Evolutionary conservation across 2,797 vertebrate species (phyloP).

Genomic region (Bradypus variegatus): DNA sequence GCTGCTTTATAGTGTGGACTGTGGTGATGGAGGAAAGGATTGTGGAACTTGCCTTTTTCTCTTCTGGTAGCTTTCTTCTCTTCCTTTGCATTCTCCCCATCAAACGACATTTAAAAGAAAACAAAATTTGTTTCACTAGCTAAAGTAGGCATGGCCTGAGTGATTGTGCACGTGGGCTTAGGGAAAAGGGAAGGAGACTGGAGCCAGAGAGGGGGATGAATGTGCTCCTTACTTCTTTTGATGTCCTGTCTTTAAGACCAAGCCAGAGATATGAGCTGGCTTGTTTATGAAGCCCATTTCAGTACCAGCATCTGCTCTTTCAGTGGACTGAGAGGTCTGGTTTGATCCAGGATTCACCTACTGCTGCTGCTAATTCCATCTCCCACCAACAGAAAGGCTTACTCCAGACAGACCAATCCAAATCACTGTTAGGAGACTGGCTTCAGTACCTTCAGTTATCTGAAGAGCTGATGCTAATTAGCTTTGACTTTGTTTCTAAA

Average conservation of each 20-base stretch:
- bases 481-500: not conserved
- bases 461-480: conserved; percentile 3
- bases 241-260: not conserved
- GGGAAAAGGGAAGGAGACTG: not conserved
- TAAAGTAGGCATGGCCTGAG: not conserved
- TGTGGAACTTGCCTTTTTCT: not conserved
- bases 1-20: not conserved
- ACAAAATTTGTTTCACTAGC: not conserved
- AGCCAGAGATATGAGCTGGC: not conserved
- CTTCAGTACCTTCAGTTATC: not conserved
- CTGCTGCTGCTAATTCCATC: not conserved
- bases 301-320: not conserved
- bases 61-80: conserved; percentile 10
- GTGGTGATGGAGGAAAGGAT: not conserved
- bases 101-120: not conserved
- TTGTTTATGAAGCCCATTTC: not conserved
- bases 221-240: not conserved
- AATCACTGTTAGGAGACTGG: not conserved
- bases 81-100: not conserved
- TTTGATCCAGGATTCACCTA: not conserved
- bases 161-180: not conserved
- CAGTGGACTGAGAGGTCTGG: not conserved
- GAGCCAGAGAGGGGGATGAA: not conserved
- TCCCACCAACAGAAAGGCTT: not conserved
- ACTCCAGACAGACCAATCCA: not conserved